phyloP scores from a whole-genome alignment of 2,888 invertebrate genomes.

The Drosophila setosimentum region DNA sequence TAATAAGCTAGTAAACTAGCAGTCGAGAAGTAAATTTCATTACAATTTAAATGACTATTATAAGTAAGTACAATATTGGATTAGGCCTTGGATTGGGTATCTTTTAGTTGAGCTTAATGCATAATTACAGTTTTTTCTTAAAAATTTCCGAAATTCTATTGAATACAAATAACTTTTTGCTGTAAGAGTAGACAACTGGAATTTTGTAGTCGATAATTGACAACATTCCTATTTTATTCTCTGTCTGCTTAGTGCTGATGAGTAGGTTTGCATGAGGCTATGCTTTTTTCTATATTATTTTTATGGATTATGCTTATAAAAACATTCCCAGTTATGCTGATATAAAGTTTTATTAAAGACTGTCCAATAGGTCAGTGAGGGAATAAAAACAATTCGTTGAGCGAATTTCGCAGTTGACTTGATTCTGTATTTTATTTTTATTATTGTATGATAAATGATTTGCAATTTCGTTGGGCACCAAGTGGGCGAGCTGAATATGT shows the following conservation, averaged over 20 bases:
- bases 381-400: neutral
- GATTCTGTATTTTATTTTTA: constrained; percentile 27
- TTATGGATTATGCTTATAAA: neutral
- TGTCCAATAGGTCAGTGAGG: neutral
- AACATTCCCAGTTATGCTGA: neutral
- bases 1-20: no score
- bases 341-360: neutral
- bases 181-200: neutral
- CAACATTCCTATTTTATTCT: neutral
- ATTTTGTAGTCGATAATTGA: neutral
- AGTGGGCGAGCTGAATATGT: constrained; percentile 40
- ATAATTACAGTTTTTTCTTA: no score
- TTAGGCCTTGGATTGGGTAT: no score
- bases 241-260: neutral
- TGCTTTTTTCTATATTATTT: neutral
- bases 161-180: neutral
- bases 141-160: neutral
- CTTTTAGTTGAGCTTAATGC: no score
- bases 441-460: constrained; percentile 65
- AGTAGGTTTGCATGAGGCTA: neutral
- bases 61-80: no score
- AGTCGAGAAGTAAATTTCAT: no score
- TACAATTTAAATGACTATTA: no score
- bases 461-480: constrained; percentile 38
- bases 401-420: constrained; percentile 12